A percentile compares a stretch with the other conserved stretches of the same genome.
Evolutionary conservation across 2,797 vertebrate genomes (phyloP).

Genomic region (Argentina silus): DNA sequence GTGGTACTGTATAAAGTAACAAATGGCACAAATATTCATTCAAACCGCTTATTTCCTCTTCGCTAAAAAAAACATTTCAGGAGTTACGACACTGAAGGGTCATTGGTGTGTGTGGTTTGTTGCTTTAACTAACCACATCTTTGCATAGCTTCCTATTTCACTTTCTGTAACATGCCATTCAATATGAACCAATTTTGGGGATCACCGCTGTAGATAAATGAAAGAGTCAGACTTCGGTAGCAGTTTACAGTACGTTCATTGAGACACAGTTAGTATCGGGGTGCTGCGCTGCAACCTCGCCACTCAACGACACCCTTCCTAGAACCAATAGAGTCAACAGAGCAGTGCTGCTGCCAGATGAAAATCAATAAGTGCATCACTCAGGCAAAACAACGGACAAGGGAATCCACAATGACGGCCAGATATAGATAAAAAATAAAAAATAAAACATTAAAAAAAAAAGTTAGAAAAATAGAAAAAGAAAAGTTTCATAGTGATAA

Average conservation of each 20-base stretch:
- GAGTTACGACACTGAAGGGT: background rate
- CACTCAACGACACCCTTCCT: slow-evolving; percentile 38
- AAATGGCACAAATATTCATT: slow-evolving; percentile 44
- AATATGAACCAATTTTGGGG: background rate
- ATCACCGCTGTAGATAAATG: background rate
- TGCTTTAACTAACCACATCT: background rate
- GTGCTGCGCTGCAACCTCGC: slow-evolving; percentile 14
- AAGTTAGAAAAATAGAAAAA: slow-evolving; percentile 6
- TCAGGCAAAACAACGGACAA: no score
- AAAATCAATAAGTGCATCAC: background rate
- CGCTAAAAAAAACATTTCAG: background rate
- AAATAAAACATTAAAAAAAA: background rate
- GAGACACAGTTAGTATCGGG: slow-evolving; percentile 31
- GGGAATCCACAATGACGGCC: no score
- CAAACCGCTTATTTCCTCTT: slow-evolving; percentile 7
- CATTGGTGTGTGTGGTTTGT: slow-evolving; percentile 10
- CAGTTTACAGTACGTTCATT: background rate
- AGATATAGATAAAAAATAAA: no score
- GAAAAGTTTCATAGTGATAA: background rate
- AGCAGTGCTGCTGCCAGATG: slow-evolving; percentile 20
- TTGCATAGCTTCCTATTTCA: background rate
- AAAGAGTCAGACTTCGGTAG: background rate
- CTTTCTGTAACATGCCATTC: background rate
- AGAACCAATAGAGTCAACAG: slow-evolving; percentile 24
- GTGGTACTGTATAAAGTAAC: slow-evolving; percentile 37